These are phyloP conservation scores for Chloroceryle aenea DNA, from an alignment of 2,113 vertebrate species.

Conservation along the genomic window DNA sequence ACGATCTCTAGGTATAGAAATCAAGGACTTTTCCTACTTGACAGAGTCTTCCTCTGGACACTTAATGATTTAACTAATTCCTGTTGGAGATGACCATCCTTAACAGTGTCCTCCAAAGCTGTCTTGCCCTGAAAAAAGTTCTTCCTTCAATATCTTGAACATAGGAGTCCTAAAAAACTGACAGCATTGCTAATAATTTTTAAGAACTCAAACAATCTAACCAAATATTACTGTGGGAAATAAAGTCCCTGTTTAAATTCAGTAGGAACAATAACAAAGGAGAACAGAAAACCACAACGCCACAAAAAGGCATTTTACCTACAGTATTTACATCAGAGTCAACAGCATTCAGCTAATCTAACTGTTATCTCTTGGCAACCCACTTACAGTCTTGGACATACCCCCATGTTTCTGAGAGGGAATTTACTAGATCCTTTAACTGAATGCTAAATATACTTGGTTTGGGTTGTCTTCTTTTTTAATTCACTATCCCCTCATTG, in stretches of 20 bases:
- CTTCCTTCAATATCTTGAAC: neutral
- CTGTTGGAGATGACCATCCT: neutral
- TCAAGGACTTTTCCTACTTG: neutral
- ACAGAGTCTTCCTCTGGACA: neutral
- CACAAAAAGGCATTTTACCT: neutral
- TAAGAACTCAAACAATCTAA: neutral
- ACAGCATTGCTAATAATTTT: neutral
- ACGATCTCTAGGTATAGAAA: neutral
- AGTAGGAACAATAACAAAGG: neutral
- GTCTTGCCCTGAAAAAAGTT: neutral
- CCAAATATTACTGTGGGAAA: neutral
- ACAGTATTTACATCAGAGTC: neutral
- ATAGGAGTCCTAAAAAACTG: neutral
- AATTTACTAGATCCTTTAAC: neutral
- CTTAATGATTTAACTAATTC: neutral
- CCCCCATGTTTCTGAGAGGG: neutral
- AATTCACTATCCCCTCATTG: rapidly evolving
- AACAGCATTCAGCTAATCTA: neutral
- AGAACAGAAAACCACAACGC: rapidly evolving
- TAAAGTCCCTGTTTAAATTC: neutral
- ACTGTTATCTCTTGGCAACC: neutral
- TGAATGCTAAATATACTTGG: neutral
- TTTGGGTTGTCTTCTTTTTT: neutral
- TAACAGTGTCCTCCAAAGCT: neutral
- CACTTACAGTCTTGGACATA: neutral